Percentiles rank a stretch among this genome's conserved stretches.
Evolutionary conservation across 2,113 vertebrate species (phyloP).

Genomic region (Pyrgilauda ruficollis): DNA sequence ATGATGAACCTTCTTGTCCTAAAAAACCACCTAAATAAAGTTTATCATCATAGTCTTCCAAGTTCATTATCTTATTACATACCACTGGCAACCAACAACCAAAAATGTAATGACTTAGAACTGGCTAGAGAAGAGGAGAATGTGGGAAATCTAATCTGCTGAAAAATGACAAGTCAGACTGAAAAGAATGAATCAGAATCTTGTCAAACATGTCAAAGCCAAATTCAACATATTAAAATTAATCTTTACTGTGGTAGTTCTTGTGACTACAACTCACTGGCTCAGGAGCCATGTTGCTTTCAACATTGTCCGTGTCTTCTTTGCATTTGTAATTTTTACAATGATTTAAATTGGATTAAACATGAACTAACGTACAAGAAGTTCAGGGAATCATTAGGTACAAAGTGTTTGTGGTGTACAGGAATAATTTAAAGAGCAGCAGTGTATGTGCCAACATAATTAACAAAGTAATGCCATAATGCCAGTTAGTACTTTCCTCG

Average conservation of each 20-base stretch:
- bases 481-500: background rate
- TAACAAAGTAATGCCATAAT: slow-evolving; percentile 43
- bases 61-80: background rate
- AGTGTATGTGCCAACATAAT: slow-evolving; percentile 41
- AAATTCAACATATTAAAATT: background rate
- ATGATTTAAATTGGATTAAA: slow-evolving; percentile 16
- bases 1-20: background rate
- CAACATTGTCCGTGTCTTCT: background rate
- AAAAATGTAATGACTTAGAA: background rate
- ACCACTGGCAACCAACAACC: background rate
- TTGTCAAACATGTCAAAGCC: background rate
- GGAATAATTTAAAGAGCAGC: slow-evolving; percentile 34
- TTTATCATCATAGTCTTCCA: background rate
- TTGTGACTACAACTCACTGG: background rate
- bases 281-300: background rate
- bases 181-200: background rate
- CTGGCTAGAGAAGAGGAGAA: background rate
- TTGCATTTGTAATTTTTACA: background rate
- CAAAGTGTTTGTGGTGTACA: background rate
- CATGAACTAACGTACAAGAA: background rate
- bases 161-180: background rate
- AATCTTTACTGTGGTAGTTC: background rate
- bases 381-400: slow-evolving; percentile 25
- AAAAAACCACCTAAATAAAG: background rate
- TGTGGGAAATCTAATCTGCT: background rate